phyloP scores from a whole-genome alignment of 2,113 vertebrate species.

The Psilopsiagon aymara region DNA sequence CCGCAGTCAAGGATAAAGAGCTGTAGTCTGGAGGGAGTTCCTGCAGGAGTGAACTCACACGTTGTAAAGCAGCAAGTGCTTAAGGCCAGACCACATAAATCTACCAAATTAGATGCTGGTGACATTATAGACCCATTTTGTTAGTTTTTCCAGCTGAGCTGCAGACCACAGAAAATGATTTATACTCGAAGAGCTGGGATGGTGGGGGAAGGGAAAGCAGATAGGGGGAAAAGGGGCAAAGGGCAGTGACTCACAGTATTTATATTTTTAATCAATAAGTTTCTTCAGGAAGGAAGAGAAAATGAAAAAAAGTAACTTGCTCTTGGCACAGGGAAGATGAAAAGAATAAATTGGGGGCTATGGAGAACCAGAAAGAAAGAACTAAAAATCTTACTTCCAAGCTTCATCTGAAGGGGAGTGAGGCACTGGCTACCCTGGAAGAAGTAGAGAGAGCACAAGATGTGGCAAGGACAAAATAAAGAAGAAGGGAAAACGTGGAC shows the following conservation, averaged over 20 bases:
- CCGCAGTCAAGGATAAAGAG: neutral
- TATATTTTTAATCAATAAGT: neutral
- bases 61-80: conserved; percentile 42
- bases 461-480: neutral
- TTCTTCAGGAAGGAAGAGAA: neutral
- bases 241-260: neutral
- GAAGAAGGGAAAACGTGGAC: neutral
- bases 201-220: neutral
- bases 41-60: neutral
- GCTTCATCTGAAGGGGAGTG: neutral
- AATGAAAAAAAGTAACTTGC: neutral
- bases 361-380: neutral
- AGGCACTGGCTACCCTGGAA: neutral
- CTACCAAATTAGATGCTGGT: conserved; percentile 50
- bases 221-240: neutral
- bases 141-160: conserved; percentile 66
- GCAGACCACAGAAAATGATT: conserved; percentile 50
- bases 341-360: neutral
- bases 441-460: too few species aligned
- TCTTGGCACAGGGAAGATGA: neutral
- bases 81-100: conserved; percentile 58
- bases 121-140: conserved; percentile 50
- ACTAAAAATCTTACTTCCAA: neutral
- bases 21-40: neutral
- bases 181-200: neutral